Evolutionary conservation across 2,113 vertebrate species (phyloP), one percentile per base, ranked within the genome.

Genomic region (Tachycineta bicolor): DNA sequence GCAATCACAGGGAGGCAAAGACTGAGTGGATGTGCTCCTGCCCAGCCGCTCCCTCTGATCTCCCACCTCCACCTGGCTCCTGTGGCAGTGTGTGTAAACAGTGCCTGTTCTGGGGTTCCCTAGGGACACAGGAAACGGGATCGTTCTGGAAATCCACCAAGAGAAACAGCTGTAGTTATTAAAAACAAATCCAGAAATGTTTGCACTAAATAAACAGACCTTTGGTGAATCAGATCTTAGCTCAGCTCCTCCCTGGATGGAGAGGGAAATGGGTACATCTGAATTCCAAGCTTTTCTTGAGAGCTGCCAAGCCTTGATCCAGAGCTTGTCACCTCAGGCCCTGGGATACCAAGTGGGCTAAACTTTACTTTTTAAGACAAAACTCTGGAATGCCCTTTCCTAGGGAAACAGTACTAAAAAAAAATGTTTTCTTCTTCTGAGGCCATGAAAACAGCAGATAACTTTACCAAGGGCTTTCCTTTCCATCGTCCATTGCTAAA

Each of bases 121-220:
- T 8, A 16, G 46, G 70, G 58, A 73, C 65, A 16, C 0, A 1
- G 74, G 81, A 64, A 73, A 53, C 0, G 0, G 37, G 39, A 69
- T 43, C 0, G 0, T 55, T 67, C 65, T 31, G 11, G 75, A 84
- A 82, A 87, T 59, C 33, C 59, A 53, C 50, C 50, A 24, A 4
- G 29, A 79, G 68, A 75, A 93, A 56, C 78, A 75, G 47, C 56
- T 83, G 24, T 12, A 52, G 60, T 68, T 71, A 39, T 17, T 52
- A 41, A 39, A 94, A 91, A 34, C 78, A 77, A 93, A 89, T 31
- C 28, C 77, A 79, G 74, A 79, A 53, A 62, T 39, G 64, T 41
- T 80, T 91, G 80, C 31, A 17, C 43, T 65, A 60, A 79, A 23
- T 44, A 47, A 86, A 76, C 78, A 53, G 82, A 56, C 17, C 18